Conservation (phyloP, 1,140 invertebrate genomes). For the Mizuhopecten yessoensis region DNA sequence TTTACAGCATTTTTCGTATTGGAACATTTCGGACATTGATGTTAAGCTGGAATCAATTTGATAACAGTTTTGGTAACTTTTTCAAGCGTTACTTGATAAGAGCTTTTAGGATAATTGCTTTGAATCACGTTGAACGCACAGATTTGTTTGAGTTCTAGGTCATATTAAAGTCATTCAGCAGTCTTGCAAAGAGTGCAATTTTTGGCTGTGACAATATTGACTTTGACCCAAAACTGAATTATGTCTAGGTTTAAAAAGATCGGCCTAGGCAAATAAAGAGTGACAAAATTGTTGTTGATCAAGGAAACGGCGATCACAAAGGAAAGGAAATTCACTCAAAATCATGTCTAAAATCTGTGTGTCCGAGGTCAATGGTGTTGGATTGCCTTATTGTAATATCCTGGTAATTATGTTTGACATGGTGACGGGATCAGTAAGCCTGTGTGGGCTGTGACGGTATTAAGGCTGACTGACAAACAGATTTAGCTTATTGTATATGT, state of each 20-base stretch:
- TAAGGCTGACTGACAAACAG: too few relatives aligned
- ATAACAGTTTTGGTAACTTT: background rate
- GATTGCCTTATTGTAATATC: background rate
- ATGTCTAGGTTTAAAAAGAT: slow-evolving; percentile 9
- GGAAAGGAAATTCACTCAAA: background rate
- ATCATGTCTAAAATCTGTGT: background rate
- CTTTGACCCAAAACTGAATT: background rate
- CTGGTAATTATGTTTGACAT: background rate
- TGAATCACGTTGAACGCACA: background rate
- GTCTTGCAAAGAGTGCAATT: background rate
- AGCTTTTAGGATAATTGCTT: background rate
- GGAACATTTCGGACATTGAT: background rate
- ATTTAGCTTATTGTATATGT: too few relatives aligned
- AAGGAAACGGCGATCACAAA: background rate
- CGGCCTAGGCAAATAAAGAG: background rate
- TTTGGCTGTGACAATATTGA: background rate
- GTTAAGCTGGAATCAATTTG: background rate
- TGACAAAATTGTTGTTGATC: background rate
- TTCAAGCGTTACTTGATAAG: background rate
- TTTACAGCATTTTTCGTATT: background rate
- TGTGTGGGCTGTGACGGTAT: too few relatives aligned
- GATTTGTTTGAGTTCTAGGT: background rate
- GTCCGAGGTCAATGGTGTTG: background rate
- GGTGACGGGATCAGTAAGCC: background rate
- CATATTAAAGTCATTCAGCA: background rate